A percentile compares a stretch with the other conserved stretches of the same genome.
These are phyloP conservation scores for Vireo griseus DNA, from an alignment of 2,797 vertebrate species.

Conservation along the genomic window DNA sequence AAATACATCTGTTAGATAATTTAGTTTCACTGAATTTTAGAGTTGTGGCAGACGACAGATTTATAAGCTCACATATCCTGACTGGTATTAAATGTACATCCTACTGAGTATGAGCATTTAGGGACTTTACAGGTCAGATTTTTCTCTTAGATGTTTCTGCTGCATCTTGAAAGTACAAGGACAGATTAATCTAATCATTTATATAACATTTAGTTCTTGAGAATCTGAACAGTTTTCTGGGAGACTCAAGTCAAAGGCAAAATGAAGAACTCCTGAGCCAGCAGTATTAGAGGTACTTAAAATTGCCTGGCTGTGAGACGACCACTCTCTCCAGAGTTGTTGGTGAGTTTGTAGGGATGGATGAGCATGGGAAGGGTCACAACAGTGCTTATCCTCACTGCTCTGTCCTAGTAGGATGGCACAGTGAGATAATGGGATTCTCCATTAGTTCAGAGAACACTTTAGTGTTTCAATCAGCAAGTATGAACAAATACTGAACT, in stretches of 20 bases:
- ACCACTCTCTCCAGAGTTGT: not conserved
- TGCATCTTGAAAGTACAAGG: not conserved
- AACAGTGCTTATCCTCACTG: not conserved
- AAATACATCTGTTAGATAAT: constrained; percentile 25
- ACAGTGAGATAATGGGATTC: not conserved
- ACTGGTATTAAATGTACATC: not conserved
- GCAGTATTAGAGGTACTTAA: not conserved
- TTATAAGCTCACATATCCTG: not conserved
- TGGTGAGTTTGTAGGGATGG: not conserved
- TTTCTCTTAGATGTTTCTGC: not conserved
- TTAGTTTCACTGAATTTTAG: not conserved
- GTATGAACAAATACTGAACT: not conserved
- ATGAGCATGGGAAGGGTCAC: constrained; percentile 2
- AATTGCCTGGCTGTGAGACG: not conserved
- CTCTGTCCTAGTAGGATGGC: not conserved
- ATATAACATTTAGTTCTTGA: not conserved
- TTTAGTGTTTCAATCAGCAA: not conserved
- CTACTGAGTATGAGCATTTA: not conserved
- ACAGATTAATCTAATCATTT: not conserved
- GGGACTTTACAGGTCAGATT: not conserved
- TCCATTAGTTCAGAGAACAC: not conserved
- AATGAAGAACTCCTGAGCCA: not conserved
- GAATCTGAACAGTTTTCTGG: not conserved
- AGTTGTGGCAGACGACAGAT: not conserved
- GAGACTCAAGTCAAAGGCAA: not conserved